These are phyloP conservation scores for Agapornis roseicollis DNA, from an alignment of 2,113 vertebrate species.

Conservation along the genomic window DNA sequence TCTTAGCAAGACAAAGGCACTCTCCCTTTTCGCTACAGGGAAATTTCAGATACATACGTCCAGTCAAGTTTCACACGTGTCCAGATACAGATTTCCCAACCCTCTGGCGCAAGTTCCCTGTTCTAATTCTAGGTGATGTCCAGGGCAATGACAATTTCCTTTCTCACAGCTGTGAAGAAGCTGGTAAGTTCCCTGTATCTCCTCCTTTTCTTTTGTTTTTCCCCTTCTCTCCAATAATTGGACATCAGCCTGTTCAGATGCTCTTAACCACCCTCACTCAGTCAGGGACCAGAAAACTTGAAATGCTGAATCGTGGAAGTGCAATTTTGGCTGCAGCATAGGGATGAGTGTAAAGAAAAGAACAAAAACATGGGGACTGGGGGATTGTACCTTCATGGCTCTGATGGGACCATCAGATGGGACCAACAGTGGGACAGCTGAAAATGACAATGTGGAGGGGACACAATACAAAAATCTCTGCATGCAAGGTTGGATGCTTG, in stretches of 20 bases:
- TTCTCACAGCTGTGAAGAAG: background rate
- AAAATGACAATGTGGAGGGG: background rate
- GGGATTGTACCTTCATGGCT: background rate
- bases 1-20: background rate
- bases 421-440: background rate
- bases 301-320: background rate
- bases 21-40: background rate
- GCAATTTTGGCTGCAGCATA: background rate
- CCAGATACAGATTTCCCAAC: background rate
- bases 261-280: background rate
- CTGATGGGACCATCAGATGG: background rate
- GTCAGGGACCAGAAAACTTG: background rate
- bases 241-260: background rate
- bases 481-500: background rate
- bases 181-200: background rate
- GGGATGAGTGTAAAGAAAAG: background rate
- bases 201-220: background rate
- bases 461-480: fast-evolving
- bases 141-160: background rate
- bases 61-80: background rate
- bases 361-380: background rate
- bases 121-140: background rate
- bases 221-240: background rate
- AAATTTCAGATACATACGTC: background rate
- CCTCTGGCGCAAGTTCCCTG: fast-evolving